Evolutionary conservation across 2,113 vertebrate species (phyloP).

Genomic region (Oophaga pumilio): DNA sequence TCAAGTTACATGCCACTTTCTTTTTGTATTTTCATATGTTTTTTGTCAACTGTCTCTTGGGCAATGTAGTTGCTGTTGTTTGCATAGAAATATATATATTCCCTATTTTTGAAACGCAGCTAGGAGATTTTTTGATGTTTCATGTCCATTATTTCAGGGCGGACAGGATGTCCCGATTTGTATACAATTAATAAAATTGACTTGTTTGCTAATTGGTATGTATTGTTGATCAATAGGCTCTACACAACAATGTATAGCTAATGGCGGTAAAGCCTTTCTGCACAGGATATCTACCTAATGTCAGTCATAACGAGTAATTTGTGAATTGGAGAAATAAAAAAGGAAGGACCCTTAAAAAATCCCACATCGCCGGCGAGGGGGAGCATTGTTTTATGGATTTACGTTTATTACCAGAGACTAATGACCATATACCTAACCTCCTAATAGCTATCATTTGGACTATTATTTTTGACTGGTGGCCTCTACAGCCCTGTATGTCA

Average conservation of each 20-base stretch:
- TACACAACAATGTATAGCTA: not conserved
- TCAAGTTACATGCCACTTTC: conserved; percentile 19
- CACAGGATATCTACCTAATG: too few relatives aligned
- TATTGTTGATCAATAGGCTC: not conserved
- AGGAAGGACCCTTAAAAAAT: too few relatives aligned
- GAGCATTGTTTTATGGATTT: too few relatives aligned
- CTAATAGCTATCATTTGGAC: too few relatives aligned
- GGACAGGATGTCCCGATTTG: conserved; percentile 13
- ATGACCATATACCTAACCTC: too few relatives aligned
- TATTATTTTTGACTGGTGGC: too few relatives aligned
- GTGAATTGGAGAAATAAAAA: too few relatives aligned
- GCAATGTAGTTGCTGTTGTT: not conserved
- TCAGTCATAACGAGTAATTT: too few relatives aligned
- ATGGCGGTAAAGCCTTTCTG: not conserved
- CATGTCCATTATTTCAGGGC: not conserved
- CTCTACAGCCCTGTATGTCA: too few relatives aligned
- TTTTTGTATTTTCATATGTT: not conserved
- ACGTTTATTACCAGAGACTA: too few relatives aligned
- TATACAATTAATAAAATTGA: conserved; percentile 45
- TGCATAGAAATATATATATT: not conserved
- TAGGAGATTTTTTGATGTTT: conserved; percentile 12
- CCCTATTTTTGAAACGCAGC: not conserved
- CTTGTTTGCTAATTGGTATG: not conserved
- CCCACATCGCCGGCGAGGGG: too few relatives aligned
- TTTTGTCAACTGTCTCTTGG: not conserved